phyloP scores from a whole-genome alignment of 2,888 invertebrate species.

The Chromoteleia sp. region DNA sequence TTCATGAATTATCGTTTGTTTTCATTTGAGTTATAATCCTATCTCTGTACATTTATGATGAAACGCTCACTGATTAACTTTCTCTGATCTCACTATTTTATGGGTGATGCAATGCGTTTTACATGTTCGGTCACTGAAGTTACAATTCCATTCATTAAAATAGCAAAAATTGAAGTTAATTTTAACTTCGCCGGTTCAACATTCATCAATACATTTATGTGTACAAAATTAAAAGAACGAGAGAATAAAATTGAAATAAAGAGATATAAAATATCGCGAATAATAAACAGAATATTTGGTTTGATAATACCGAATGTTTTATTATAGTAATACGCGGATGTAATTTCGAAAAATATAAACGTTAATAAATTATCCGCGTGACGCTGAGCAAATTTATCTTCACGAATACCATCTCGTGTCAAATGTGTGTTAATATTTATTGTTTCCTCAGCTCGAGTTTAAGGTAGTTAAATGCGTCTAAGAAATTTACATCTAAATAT shows the following conservation, averaged over 20 bases:
- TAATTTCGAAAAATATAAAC: neutral
- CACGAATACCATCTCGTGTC: neutral
- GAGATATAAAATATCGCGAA: too few species aligned
- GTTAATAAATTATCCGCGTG: neutral
- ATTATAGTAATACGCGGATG: neutral
- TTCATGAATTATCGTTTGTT: neutral
- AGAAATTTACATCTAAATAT: constrained; percentile 2
- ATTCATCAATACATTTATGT: too few species aligned
- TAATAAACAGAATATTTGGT: neutral
- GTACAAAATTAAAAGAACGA: too few species aligned
- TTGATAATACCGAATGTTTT: neutral
- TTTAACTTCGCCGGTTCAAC: too few species aligned
- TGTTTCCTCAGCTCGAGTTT: neutral
- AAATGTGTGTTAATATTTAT: constrained; percentile 7
- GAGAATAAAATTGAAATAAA: too few species aligned
- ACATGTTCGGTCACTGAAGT: neutral
- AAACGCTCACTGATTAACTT: constrained; percentile 18
- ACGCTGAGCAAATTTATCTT: neutral
- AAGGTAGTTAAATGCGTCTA: neutral
- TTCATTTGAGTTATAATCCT: neutral
- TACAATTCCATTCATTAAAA: neutral
- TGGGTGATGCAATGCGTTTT: constrained; percentile 10
- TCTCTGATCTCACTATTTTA: constrained; percentile 13
- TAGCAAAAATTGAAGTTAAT: too few species aligned
- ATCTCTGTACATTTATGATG: constrained; percentile 4